These are phyloP conservation scores for Micoletzkya japonica DNA, from an alignment of 2,888 invertebrate species.

Conservation along the genomic window DNA sequence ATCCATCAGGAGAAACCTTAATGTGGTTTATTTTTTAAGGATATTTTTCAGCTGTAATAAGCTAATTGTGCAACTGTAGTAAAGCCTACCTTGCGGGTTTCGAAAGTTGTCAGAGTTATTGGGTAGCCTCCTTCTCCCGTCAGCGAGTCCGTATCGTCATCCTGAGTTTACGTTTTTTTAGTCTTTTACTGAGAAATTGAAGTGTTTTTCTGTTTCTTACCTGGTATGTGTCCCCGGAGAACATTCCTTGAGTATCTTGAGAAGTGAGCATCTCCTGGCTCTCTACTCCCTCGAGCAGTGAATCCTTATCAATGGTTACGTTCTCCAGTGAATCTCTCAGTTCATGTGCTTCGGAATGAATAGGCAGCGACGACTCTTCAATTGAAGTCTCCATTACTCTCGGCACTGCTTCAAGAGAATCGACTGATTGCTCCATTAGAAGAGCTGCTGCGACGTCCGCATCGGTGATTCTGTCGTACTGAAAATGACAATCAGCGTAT, in stretches of 20 bases:
- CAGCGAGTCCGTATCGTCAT: slow-evolving; percentile 55
- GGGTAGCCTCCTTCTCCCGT: slow-evolving; percentile 53
- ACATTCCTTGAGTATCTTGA: slow-evolving; percentile 54
- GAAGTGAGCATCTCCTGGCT: slow-evolving; percentile 52
- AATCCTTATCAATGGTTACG: slow-evolving; percentile 42
- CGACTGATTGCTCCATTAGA: slow-evolving; percentile 40
- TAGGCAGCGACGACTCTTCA: slow-evolving; percentile 24
- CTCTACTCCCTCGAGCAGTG: slow-evolving; percentile 54
- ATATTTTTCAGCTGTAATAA: too few species aligned
- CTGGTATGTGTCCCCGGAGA: slow-evolving; percentile 59
- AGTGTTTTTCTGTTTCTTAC: slow-evolving; percentile 26
- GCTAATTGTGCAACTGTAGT: background rate
- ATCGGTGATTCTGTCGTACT: slow-evolving; percentile 27
- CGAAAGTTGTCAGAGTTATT: slow-evolving; percentile 62
- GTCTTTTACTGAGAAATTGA: background rate
- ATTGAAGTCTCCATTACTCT: slow-evolving; percentile 30
- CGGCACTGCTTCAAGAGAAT: slow-evolving; percentile 37
- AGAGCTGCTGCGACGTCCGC: slow-evolving; percentile 18
- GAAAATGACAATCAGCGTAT: background rate
- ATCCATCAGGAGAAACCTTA: slow-evolving; percentile 48
- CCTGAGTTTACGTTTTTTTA: too few species aligned
- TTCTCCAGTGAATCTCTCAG: slow-evolving; percentile 41
- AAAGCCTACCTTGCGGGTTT: slow-evolving; percentile 48
- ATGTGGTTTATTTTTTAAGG: background rate
- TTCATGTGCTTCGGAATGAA: slow-evolving; percentile 2